Evolutionary conservation across 2,113 vertebrate genomes (phyloP).

Genomic region (Apodemus speciosus): DNA sequence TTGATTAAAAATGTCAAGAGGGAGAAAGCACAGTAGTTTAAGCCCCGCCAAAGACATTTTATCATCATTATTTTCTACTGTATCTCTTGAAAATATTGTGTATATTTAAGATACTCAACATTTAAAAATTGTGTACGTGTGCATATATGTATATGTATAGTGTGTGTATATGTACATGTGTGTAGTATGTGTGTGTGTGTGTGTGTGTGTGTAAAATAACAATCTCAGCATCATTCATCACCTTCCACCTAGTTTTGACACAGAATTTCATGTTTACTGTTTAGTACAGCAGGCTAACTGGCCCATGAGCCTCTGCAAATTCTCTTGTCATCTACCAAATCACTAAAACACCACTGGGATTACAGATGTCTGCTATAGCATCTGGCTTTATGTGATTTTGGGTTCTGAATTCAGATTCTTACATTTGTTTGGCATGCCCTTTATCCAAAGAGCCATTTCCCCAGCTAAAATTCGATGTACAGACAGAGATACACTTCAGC

Average conservation of each 20-base stretch:
- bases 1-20: slow-evolving; percentile 22
- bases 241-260: background rate
- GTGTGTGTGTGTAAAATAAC: background rate
- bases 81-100: background rate
- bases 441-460: background rate
- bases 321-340: background rate
- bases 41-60: background rate
- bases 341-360: background rate
- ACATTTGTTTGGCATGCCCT: background rate
- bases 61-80: background rate
- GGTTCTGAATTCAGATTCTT: background rate
- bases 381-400: background rate
- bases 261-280: background rate
- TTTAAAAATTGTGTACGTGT: background rate
- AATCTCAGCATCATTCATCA: background rate
- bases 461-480: background rate
- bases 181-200: background rate
- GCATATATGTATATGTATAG: background rate
- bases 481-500: background rate
- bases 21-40: background rate
- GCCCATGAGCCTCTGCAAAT: background rate
- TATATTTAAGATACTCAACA: background rate
- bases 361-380: background rate
- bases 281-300: background rate
- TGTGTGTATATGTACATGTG: background rate